phyloP scores from a whole-genome alignment of 2,797 vertebrate species.

The Poeciliopsis presidionis region DNA sequence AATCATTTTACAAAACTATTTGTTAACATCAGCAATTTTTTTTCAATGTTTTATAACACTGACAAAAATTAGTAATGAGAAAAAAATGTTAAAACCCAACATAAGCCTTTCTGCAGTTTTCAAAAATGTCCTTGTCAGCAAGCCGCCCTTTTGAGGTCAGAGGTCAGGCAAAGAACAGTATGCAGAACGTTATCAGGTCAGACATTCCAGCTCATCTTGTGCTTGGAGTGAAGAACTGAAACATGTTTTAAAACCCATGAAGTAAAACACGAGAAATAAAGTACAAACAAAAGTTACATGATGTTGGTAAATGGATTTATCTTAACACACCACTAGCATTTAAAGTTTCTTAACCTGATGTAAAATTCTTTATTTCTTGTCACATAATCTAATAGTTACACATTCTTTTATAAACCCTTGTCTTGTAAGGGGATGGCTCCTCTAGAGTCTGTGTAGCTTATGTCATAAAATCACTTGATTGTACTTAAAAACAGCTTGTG shows the following conservation, averaged over 20 bases:
- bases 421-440: neutral
- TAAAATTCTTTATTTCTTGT: neutral
- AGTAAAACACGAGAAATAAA: neutral
- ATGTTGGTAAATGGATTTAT: neutral
- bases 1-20: too few species aligned
- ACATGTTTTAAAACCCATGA: neutral
- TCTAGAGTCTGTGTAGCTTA: neutral
- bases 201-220: slow-evolving; percentile 57
- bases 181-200: slow-evolving; percentile 87
- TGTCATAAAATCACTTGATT: neutral
- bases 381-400: neutral
- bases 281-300: neutral
- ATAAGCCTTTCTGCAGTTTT: neutral
- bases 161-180: slow-evolving; percentile 72
- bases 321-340: neutral
- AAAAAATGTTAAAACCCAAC: neutral
- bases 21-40: too few species aligned
- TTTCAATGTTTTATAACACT: too few species aligned
- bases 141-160: slow-evolving; percentile 34
- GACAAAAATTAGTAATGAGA: too few species aligned
- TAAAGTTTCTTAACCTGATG: neutral
- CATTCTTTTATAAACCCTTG: neutral
- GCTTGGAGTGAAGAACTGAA: neutral
- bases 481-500: neutral
- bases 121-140: slow-evolving; percentile 46